Percentiles rank a stretch among this genome's conserved stretches.
Evolutionary conservation across 2,113 vertebrate species (phyloP).

Genomic region (Bubo scandiacus): DNA sequence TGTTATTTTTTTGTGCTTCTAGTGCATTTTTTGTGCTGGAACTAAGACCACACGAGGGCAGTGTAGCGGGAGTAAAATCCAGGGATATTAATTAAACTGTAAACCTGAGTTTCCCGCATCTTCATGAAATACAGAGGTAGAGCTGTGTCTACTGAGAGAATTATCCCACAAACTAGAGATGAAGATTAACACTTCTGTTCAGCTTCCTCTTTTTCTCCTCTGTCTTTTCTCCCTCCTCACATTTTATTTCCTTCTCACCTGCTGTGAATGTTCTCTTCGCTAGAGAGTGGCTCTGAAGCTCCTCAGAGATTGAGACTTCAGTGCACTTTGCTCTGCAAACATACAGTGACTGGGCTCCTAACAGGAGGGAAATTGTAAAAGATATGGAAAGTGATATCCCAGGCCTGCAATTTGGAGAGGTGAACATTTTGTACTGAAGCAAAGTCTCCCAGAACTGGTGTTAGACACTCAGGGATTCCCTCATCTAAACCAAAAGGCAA

Average conservation of each 20-base stretch:
- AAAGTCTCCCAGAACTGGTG: background rate
- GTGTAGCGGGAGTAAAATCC: background rate
- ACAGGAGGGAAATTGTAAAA: background rate
- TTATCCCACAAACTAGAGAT: background rate
- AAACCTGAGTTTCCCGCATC: background rate
- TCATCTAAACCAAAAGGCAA: background rate
- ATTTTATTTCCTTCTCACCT: background rate
- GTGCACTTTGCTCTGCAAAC: background rate
- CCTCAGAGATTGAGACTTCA: background rate
- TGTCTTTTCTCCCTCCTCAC: background rate
- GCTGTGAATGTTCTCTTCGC: background rate
- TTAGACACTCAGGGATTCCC: background rate
- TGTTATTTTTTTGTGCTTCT: background rate
- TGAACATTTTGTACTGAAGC: background rate
- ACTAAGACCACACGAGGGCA: slow-evolving; percentile 22
- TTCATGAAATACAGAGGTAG: background rate
- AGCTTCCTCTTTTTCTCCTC: background rate
- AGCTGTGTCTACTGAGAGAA: background rate
- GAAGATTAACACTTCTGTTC: background rate
- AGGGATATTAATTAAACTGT: background rate
- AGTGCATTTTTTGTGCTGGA: background rate
- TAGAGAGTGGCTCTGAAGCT: background rate
- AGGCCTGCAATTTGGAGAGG: background rate
- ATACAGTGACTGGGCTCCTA: background rate
- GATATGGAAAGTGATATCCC: background rate